Conservation (phyloP, 2,113 vertebrate genomes). For the Lasiurus borealis region DNA sequence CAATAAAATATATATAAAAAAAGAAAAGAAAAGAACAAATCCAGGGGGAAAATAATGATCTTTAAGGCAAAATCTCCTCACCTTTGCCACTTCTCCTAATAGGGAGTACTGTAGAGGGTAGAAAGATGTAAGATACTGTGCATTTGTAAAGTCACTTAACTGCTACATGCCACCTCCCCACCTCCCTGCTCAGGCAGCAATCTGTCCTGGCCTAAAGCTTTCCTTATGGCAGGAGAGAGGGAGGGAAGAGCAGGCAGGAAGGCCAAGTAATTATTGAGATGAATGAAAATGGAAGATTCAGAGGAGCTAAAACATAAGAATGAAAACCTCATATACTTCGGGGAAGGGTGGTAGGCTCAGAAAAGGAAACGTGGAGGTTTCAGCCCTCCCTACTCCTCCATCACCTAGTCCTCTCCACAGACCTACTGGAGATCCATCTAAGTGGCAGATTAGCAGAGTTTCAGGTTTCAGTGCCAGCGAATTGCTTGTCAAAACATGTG, state of each 20-base stretch:
- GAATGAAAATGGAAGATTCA: conserved; percentile 43
- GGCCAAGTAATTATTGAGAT: conserved; percentile 49
- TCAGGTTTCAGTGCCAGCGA: not conserved
- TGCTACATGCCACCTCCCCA: conserved; percentile 19
- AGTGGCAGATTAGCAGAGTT: conserved; percentile 4
- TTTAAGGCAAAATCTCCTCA: not conserved
- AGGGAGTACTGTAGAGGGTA: not conserved
- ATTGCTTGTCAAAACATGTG: conserved; percentile 46
- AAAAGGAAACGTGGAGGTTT: no score
- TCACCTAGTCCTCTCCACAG: not conserved
- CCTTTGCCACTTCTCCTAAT: not conserved
- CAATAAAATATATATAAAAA: no score
- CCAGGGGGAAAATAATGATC: not conserved
- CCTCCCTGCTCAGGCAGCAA: conserved; percentile 47
- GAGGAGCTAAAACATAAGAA: conserved; percentile 30
- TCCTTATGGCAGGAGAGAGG: not conserved
- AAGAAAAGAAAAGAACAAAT: not conserved
- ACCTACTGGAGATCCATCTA: not conserved
- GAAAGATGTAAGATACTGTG: not conserved
- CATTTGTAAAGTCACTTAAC: conserved; percentile 13
- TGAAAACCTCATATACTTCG: not conserved
- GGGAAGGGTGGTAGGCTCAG: not conserved
- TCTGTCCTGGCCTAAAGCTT: not conserved
- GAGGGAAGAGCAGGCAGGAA: not conserved
- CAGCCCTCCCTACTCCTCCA: no score